phyloP scores from a whole-genome alignment of 2,113 vertebrate species.

The Chelonoidis abingdonii region DNA sequence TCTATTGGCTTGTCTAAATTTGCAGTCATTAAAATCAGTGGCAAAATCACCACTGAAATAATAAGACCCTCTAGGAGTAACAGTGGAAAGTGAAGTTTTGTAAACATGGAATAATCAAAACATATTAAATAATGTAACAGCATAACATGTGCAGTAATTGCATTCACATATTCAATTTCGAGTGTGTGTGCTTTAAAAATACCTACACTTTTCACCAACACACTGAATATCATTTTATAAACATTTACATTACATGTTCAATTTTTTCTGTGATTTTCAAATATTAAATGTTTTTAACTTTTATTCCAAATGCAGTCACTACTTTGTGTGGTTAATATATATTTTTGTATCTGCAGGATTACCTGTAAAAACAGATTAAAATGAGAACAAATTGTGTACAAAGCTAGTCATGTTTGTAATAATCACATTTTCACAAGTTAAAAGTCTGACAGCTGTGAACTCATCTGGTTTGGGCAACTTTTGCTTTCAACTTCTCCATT shows the following conservation, averaged over 20 bases:
- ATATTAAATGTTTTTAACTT: neutral
- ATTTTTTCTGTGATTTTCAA: neutral
- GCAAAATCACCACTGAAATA: neutral
- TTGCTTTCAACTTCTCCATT: neutral
- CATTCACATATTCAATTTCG: neutral
- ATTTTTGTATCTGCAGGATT: neutral
- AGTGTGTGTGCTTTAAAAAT: neutral
- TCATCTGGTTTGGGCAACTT: neutral
- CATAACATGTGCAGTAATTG: neutral
- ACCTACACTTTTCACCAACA: neutral
- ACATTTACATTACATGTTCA: neutral
- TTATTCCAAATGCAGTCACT: neutral
- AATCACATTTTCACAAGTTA: neutral
- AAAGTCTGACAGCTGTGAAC: neutral
- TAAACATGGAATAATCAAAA: neutral
- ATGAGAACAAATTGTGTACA: neutral
- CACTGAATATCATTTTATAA: neutral
- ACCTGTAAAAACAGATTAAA: neutral
- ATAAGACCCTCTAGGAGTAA: neutral
- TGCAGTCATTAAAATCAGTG: neutral
- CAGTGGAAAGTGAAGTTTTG: neutral
- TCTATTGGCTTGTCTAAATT: neutral
- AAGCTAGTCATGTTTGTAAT: neutral
- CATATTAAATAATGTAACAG: neutral
- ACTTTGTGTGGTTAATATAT: neutral